Conservation (phyloP, 2,797 vertebrate species). For the Sebastes alutus region DNA sequence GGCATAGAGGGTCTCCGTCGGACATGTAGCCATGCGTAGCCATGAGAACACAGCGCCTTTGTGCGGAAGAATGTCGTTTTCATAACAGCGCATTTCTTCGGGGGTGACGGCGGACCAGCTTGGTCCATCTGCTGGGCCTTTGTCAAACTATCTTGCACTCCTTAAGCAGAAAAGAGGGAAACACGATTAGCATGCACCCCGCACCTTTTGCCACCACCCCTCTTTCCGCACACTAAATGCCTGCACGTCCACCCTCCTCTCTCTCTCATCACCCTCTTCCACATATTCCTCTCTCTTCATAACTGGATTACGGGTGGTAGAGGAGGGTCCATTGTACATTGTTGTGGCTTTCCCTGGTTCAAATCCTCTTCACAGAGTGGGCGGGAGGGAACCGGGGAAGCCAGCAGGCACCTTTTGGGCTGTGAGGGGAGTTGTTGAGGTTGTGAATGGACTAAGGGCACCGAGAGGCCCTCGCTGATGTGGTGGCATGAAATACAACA, state of each 20-base stretch:
- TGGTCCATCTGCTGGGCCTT: constrained; percentile 81
- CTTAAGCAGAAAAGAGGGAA: constrained; percentile 58
- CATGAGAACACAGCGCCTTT: constrained; percentile 82
- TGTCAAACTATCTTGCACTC: constrained; percentile 77
- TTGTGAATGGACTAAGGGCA: constrained; percentile 68
- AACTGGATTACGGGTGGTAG: constrained; percentile 73
- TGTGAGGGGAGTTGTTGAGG: constrained; percentile 56
- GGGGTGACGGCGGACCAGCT: constrained; percentile 68
- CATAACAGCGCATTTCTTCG: constrained; percentile 81
- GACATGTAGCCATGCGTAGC: constrained; percentile 70
- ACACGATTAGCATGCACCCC: constrained; percentile 80
- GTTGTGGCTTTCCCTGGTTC: constrained; percentile 72
- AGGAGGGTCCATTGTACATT: constrained; percentile 68
- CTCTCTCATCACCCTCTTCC: constrained; percentile 60
- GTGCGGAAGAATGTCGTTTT: constrained; percentile 84
- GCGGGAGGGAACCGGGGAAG: constrained; percentile 52
- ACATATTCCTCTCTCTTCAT: constrained; percentile 71
- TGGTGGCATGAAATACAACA: constrained; percentile 78
- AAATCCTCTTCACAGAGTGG: constrained; percentile 71
- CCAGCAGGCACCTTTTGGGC: constrained; percentile 67
- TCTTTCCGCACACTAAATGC: constrained; percentile 53
- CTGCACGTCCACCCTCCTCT: constrained; percentile 43
- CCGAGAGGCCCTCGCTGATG: constrained; percentile 69
- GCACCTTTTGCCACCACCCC: constrained; percentile 71
- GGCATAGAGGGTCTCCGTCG: constrained; percentile 59